Base-by-base conservation (phyloP, 2,888 invertebrate genomes). In the Drosophila anceps region DNA sequence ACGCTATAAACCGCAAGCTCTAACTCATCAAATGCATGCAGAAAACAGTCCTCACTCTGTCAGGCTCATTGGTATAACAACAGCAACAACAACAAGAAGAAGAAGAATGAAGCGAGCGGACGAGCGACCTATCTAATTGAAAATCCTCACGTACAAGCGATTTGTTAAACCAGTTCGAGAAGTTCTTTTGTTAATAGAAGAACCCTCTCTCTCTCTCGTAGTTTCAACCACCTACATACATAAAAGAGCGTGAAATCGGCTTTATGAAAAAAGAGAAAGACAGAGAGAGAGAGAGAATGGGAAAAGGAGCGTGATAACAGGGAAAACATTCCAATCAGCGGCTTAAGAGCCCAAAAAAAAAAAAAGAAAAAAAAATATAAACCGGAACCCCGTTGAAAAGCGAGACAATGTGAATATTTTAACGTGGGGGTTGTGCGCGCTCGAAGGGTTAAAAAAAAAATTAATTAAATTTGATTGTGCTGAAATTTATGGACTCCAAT, bases 391-490 rank as follows among this genome's bases (percentile, higher is more conserved):
- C 64, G 67, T 61, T 63, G 66, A 77, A 77, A 69, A 70, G 31
- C 78, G 69, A 72, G 57, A 80, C 83, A 83, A 81, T 73, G 77
- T 77, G 31, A 60, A 57, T 62, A 55, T 69, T 61, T 61, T 55
- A 61, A 60, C 24, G 60, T 60, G 60, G 71, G 75, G 86, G 72
- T 79, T 82, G 62, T n/a, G 29, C 18, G 37, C n/a, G 29, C 18
- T 50, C 27, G 33, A 76, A 71, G 80, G 80, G 74, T 82, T 79
- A 68, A 61, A 67, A 60, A 80, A 70, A 81, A 79, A 84, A 81
- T 89, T 84, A 85, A 85, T 85, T 85, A 87, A 85, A 87, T 87
- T 87, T 89, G 76, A 89, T 87, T 85, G 90, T 87, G 61, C 66
- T 54, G 79, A 73, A 77, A 89, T 89, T 88, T 84, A 84, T 84